phyloP scores from a whole-genome alignment of 2,888 invertebrate species.

The Brachylomia viminalis region DNA sequence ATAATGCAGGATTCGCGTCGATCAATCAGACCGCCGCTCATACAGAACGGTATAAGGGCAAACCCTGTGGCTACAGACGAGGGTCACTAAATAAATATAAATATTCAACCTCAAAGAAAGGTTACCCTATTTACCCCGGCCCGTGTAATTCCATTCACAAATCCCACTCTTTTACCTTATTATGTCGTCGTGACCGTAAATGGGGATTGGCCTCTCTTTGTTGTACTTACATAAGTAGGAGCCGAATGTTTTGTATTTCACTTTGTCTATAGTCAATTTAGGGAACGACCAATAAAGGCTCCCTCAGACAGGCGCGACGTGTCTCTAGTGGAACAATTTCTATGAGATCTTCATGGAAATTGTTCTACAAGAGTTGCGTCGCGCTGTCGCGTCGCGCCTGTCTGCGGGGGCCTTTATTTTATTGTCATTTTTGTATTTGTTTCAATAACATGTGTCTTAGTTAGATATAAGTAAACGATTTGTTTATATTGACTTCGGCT shows the following conservation, averaged over 20 bases:
- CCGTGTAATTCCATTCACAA: constrained; percentile 60
- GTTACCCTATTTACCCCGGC: constrained; percentile 47
- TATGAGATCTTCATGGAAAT: no score
- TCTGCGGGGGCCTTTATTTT: no score
- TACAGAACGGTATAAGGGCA: constrained; percentile 42
- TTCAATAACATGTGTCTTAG: neutral
- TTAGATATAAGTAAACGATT: constrained; percentile 7
- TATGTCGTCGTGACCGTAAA: constrained; percentile 54
- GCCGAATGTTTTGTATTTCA: constrained; percentile 38
- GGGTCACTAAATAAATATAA: constrained; percentile 64
- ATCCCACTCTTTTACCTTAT: constrained; percentile 57
- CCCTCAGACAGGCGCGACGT: no score
- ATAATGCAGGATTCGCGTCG: constrained; percentile 43
- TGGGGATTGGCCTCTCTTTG: constrained; percentile 40
- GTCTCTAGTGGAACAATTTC: no score
- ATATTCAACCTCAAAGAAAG: constrained; percentile 59
- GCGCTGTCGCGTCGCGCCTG: no score
- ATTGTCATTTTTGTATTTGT: constrained; percentile 17
- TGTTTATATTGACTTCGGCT: constrained; percentile 13
- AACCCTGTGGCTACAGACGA: constrained; percentile 48
- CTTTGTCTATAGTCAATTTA: constrained; percentile 30
- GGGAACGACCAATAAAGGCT: neutral
- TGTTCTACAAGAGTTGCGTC: no score
- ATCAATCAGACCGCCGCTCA: constrained; percentile 61
- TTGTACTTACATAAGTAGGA: constrained; percentile 29